phyloP scores from a whole-genome alignment of 2,797 vertebrate genomes.

The Pantherophis alleghaniensis region DNA sequence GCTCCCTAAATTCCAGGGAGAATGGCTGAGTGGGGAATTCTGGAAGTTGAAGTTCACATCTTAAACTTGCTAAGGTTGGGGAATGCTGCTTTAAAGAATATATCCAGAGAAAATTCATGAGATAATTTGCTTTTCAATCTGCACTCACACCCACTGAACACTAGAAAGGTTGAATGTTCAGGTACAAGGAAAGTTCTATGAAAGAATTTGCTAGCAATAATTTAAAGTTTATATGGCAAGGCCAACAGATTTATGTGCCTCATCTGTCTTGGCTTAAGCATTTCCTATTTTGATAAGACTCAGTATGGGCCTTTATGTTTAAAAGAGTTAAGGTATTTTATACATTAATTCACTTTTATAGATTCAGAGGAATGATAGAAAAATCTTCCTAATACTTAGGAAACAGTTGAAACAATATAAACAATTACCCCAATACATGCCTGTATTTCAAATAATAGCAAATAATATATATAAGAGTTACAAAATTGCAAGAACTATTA shows the following conservation, averaged over 20 bases:
- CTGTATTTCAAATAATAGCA: neutral
- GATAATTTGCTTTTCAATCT: neutral
- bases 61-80: too few species aligned
- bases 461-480: neutral
- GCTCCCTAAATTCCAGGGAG: neutral
- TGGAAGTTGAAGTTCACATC: neutral
- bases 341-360: neutral
- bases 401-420: neutral
- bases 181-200: neutral
- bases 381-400: neutral
- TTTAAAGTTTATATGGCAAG: slow-evolving; percentile 7
- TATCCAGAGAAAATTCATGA: neutral
- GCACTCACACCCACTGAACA: neutral
- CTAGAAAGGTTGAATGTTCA: neutral
- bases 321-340: neutral
- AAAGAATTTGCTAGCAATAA: slow-evolving; percentile 29
- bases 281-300: neutral
- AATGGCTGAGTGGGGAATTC: neutral
- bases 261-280: slow-evolving; percentile 18
- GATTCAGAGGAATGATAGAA: neutral
- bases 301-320: neutral
- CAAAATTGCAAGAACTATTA: neutral
- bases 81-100: neutral
- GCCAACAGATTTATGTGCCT: slow-evolving; percentile 3
- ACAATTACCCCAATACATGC: neutral